A percentile compares a stretch with the other conserved stretches of the same genome.
Evolutionary conservation across 2,113 vertebrate species (phyloP).

Genomic region (Parus major): DNA sequence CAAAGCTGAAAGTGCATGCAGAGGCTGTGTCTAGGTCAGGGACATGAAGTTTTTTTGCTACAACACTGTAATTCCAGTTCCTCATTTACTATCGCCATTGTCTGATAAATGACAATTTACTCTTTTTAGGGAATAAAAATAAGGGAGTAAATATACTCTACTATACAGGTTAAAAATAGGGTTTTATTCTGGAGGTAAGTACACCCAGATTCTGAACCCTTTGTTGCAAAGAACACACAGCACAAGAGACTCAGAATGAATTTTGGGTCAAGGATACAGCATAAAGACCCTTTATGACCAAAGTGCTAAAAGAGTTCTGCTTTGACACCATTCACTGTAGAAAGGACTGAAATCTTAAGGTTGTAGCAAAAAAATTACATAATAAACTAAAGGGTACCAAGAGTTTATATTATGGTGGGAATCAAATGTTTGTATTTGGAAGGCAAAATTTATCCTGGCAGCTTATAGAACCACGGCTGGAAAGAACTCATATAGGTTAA

Average conservation of each 20-base stretch:
- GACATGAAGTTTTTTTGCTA: background rate
- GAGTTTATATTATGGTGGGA: background rate
- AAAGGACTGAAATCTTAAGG: background rate
- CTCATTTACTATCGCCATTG: background rate
- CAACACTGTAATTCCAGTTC: background rate
- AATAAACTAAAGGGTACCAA: background rate
- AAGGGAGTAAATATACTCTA: background rate
- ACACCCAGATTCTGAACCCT: background rate
- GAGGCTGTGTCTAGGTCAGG: slow-evolving; percentile 12
- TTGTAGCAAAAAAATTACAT: background rate
- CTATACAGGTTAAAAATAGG: background rate
- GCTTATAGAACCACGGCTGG: background rate
- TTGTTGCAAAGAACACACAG: background rate
- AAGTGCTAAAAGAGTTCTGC: background rate
- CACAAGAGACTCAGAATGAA: background rate
- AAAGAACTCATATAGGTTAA: background rate
- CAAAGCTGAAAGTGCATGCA: background rate
- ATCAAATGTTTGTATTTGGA: background rate
- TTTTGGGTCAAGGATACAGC: background rate
- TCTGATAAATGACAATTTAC: background rate
- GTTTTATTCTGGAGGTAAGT: background rate
- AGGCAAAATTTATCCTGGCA: background rate
- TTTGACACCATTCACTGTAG: background rate
- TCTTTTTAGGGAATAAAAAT: background rate
- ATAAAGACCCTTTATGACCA: background rate